Conservation (phyloP, 2,113 vertebrate genomes). For the Nyctereutes procyonoides region DNA sequence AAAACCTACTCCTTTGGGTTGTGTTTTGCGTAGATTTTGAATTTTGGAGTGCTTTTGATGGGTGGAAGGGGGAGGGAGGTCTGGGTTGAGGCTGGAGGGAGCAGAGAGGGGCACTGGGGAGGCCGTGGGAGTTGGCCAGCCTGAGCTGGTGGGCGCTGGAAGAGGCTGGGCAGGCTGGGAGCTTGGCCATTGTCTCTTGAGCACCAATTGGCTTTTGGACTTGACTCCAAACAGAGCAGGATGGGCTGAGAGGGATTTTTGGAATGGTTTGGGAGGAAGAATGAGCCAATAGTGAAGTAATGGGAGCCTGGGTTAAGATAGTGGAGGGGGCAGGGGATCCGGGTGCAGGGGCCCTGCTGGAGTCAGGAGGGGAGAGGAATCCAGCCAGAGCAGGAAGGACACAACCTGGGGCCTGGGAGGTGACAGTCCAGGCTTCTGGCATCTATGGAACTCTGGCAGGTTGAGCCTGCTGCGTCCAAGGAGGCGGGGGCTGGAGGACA, state of each 20-base stretch:
- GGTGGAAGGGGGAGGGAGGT: neutral
- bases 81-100: neutral
- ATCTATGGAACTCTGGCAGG: rapidly evolving
- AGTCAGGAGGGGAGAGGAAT: no score
- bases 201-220: neutral
- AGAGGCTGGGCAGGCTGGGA: neutral
- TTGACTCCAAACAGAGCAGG: neutral
- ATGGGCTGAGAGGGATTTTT: constrained; percentile 25
- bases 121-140: neutral
- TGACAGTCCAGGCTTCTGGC: neutral
- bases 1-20: neutral
- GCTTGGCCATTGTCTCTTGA: neutral
- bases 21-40: neutral
- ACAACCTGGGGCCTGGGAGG: neutral
- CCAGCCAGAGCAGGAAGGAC: neutral
- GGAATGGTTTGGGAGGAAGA: neutral
- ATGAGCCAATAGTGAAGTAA: constrained; percentile 11
- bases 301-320: neutral
- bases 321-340: neutral
- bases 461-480: neutral
- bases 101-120: neutral
- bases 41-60: neutral
- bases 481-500: no score
- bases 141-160: neutral
- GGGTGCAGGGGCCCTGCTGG: neutral